Base-by-base conservation (phyloP, 2,797 vertebrate genomes). In the Enteromius treurensis region DNA sequence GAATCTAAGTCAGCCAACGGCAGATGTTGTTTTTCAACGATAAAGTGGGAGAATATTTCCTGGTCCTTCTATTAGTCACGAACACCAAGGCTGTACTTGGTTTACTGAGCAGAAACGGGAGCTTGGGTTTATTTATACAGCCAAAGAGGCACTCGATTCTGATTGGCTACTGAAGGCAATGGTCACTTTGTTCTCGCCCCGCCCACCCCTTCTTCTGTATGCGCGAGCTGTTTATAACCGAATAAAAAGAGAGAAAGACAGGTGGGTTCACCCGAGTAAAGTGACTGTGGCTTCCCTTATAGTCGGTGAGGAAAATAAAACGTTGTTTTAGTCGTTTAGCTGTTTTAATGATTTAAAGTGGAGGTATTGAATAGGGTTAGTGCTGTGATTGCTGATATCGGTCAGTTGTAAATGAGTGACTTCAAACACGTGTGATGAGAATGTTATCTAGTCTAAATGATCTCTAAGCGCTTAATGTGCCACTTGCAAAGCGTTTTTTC, bases 161-260 rank as follows among this genome's bases (percentile, higher is more conserved):
- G 86, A 95, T 95, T 95, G 94, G 94, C 0, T 83, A 79, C 29
- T 65, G 67, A 9, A n/a, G 21, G 2, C 26, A 32, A 3, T 11
- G 3, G n/a, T 17, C 55, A 37, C 6, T 2, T 49, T 3, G 17
- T 9, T 19, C 26, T 11, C n/a, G 23, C 84, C 64, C 84, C 80
- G 60, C 84, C 86, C 21, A 86, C 82, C 19, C 3, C 69, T 84
- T 91, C 92, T 94, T 89, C 90, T 93, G 92, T 37, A 90, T 37
- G 0, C 5, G 58, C 67, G 29, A 21, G 80, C 69, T 53, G 51
- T 3, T 68, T 68, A 40, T 47, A 29, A 80, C 77, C 49, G 32
- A 21, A 67, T 1, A 70, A 69, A 75, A 15, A 19, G 4, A 73
- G 26, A 47, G 42, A 45, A 42, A 85, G 68, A 67, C 90, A 91